Conservation (phyloP, 1,140 invertebrate species). For the Drosophila ficusphila region DNA sequence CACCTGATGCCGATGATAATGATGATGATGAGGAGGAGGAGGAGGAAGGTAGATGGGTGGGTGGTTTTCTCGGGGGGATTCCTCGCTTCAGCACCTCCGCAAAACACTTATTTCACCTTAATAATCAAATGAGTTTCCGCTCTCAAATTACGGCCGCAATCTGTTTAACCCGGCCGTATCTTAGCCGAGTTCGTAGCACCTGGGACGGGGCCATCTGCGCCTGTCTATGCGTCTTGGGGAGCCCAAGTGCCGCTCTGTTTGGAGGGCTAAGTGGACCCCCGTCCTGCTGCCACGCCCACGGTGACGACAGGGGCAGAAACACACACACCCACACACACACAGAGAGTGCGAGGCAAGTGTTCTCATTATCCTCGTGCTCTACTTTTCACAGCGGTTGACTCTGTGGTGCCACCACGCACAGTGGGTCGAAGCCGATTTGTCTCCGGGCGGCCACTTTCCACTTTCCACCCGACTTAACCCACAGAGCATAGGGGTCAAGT, state of each 20-base stretch:
- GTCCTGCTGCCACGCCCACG: not conserved
- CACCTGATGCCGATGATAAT: slow-evolving; percentile 43
- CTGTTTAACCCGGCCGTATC: slow-evolving; percentile 65
- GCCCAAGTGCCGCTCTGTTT: slow-evolving; percentile 16
- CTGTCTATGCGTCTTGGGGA: slow-evolving; percentile 62
- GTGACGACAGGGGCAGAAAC: slow-evolving; percentile 20
- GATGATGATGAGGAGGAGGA: not conserved
- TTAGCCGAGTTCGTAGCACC: slow-evolving; percentile 28
- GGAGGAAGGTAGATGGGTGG: no score
- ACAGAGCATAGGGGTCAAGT: slow-evolving; percentile 8
- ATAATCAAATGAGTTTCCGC: slow-evolving; percentile 82
- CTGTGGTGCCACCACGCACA: slow-evolving; percentile 29
- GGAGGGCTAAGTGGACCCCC: slow-evolving; percentile 45
- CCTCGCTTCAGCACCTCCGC: slow-evolving; percentile 1
- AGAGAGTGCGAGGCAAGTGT: slow-evolving; percentile 64
- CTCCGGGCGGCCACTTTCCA: slow-evolving; percentile 1
- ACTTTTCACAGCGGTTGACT: slow-evolving; percentile 70
- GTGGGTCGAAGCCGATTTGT: slow-evolving; percentile 28
- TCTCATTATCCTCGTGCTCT: slow-evolving; percentile 79
- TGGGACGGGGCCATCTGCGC: slow-evolving; percentile 18
- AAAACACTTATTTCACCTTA: slow-evolving; percentile 77
- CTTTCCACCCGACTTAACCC: slow-evolving; percentile 16
- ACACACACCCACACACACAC: slow-evolving; percentile 30
- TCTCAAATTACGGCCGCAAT: slow-evolving; percentile 82
- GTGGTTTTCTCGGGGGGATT: not conserved